Evolutionary conservation across 2,888 invertebrate species (phyloP), one percentile per base, ranked within the genome.

Genomic region (Sphaeridia pumilis): DNA sequence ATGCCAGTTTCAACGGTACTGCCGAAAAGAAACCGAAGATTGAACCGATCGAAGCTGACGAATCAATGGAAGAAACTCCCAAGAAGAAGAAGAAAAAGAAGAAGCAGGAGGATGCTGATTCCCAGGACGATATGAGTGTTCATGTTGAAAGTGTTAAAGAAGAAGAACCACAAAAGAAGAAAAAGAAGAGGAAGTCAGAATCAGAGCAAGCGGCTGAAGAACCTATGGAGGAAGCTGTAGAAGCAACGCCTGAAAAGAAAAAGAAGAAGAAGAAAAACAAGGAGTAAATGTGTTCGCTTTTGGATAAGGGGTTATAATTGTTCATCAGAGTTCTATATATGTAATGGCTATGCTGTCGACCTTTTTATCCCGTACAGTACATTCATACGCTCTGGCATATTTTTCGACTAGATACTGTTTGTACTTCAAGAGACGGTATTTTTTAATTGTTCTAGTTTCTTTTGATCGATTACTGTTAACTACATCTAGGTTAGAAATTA

Each of bases 21-120:
- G 2, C 42, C 10, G 31, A 43, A 43, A 49, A 49, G 43, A 49
- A 36, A 28, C 42, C 42, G 31, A 43, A 14, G 41, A 25, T 31
- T 25, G 49, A 22, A 12, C 24, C 28, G 26, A 2, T 20, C 3
- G 27, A 28, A 25, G 38, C 12, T 12, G 42, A 42, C 42, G 27
- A 3, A 20, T 4, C n/a, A 12, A 45, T 34, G 17, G 49, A 43
- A 44, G 49, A 54, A 20, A 14, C 43, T 12, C 52, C 56, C 1
- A 58, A 58, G 26, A 60, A 60, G 53, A 60, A 60, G 45, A 59
- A 59, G 49, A 58, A 56, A 47, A 60, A 60, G 49, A 48, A 53
- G n/a, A 41, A 41, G 31, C 3, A 24, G 21, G 17, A 36, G 2
- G n/a, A 28, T 20, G 42, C n/a, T 4, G 49, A 41, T 28, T 41